Conservation (phyloP, 2,797 vertebrate species). For the Lithobates sylvaticus region DNA sequence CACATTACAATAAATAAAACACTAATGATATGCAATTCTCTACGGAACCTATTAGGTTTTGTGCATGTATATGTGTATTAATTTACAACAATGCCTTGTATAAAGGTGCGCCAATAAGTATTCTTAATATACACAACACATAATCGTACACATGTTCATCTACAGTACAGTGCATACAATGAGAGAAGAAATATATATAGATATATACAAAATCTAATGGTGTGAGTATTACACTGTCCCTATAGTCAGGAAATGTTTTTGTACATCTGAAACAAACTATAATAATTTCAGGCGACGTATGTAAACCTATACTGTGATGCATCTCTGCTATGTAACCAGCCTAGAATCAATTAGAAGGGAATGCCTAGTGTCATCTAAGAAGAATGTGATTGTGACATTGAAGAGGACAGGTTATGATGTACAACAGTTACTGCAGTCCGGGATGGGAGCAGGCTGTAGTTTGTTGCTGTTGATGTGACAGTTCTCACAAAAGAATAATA, state of each 20-base stretch:
- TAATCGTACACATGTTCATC: no score
- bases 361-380: background rate
- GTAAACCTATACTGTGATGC: background rate
- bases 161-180: no score
- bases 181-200: no score
- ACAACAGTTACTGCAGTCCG: background rate
- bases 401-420: background rate
- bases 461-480: slow-evolving; percentile 19
- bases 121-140: background rate
- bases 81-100: no score
- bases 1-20: background rate
- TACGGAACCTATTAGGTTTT: background rate
- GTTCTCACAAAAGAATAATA: background rate
- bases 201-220: no score
- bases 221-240: no score
- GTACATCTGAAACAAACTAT: no score
- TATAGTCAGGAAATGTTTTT: no score
- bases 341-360: background rate
- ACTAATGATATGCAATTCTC: background rate
- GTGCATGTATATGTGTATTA: background rate
- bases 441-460: background rate
- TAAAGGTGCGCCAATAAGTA: background rate
- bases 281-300: background rate
- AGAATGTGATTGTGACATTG: background rate
- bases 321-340: background rate